Base-by-base conservation (phyloP, 2,888 invertebrate genomes). In the Rhopalosiphum nymphaeae region DNA sequence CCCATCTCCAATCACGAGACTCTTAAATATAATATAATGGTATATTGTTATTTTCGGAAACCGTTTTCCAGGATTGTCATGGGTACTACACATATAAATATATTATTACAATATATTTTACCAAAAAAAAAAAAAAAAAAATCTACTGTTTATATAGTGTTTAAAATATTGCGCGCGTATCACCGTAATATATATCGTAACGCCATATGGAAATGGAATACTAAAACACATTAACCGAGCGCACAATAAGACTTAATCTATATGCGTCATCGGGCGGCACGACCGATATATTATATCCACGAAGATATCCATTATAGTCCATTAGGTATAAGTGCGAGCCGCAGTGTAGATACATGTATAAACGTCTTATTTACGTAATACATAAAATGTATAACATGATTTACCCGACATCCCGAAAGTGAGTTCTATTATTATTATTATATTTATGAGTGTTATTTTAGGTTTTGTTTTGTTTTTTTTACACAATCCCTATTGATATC, bases 291-390 rank as follows among this genome's bases (percentile, higher is more conserved):
- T 56, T 46, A 29, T 86, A 46, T 86, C 46, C 46, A 49, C 13
- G 42, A 57, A 42, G 89, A 89, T 89, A 57, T 56, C 88, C 89
- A 89, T 89, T 89, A 89, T n/a, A 49, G 53, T 87, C 87, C 87
- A 87, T 87, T 87, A 87, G 78, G 78, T 78, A 53, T 53, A 78
- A 78, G 78, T 78, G 78, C 36, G 36, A 78, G 78, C 16, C 36
- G 78, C 9, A 36, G 78, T 36, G 21, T 78, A 2, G 67, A 21
- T 36, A 36, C 36, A 78, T 36, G n/a, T n/a, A 67, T 16, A 16
- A 11, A 78, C 21, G 21, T 36, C 36, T 78, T 78, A 78, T 78
- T 78, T 78, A 78, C 78, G 78, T 78, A 42, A 78, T 78, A 78
- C 78, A 78, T 21, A 36, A 78, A 78, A 78, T 78, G 36, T 78